These are phyloP conservation scores for Vidua macroura DNA, from an alignment of 2,113 vertebrate genomes.

Conservation along the genomic window DNA sequence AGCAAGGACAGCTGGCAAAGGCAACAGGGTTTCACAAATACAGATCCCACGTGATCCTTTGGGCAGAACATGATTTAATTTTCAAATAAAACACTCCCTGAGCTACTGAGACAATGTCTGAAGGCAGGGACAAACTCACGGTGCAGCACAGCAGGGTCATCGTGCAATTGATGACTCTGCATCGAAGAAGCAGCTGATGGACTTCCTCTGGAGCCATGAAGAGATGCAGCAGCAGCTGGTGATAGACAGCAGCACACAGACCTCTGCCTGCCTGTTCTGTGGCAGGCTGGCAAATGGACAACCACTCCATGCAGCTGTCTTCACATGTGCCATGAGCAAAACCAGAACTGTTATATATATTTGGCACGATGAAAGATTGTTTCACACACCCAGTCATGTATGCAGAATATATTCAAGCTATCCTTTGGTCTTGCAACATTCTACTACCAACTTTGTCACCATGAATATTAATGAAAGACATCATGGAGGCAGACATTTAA, in stretches of 20 bases:
- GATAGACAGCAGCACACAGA: background rate
- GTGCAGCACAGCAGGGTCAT: background rate
- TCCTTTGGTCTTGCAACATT: background rate
- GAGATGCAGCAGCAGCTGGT: background rate
- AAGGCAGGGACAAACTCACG: background rate
- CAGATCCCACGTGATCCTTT: accelerated
- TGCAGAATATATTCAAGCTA: background rate
- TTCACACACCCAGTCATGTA: background rate
- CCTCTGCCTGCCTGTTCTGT: accelerated
- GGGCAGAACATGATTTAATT: background rate
- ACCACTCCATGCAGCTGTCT: background rate
- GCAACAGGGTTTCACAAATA: background rate
- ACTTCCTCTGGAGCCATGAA: background rate
- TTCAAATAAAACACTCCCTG: background rate
- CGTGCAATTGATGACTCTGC: background rate
- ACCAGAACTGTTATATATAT: background rate
- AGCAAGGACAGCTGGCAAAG: background rate
- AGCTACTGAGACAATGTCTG: background rate
- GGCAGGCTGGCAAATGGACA: background rate
- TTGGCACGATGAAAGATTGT: background rate
- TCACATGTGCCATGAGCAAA: background rate
- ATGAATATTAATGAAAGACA: background rate
- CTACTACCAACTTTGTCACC: background rate
- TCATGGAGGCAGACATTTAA: background rate
- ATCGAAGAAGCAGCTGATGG: background rate